These are phyloP conservation scores for Meteorus colon DNA, from an alignment of 2,888 invertebrate genomes.

Conservation along the genomic window DNA sequence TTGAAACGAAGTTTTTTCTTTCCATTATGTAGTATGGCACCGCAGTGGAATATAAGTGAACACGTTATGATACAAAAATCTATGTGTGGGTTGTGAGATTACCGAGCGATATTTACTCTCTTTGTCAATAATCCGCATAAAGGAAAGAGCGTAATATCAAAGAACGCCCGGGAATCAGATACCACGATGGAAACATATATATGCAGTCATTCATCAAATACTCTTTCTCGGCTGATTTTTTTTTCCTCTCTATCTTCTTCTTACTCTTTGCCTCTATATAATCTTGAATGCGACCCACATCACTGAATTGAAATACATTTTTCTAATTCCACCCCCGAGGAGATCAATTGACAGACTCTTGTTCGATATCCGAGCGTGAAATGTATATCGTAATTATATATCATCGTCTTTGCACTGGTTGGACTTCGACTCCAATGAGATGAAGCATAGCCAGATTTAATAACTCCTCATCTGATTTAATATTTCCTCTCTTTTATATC, in stretches of 20 bases:
- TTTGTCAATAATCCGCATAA: slow-evolving; percentile 55
- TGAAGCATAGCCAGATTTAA: background rate
- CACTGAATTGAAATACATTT: slow-evolving; percentile 60
- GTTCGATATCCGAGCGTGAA: slow-evolving; percentile 2
- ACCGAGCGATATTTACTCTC: slow-evolving; percentile 63
- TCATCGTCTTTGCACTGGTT: background rate
- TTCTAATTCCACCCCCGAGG: slow-evolving; percentile 54
- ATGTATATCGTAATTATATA: slow-evolving; percentile 11
- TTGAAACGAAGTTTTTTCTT: slow-evolving; percentile 26
- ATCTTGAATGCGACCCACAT: slow-evolving; percentile 55
- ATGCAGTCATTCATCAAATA: slow-evolving; percentile 53
- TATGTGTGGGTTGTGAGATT: slow-evolving; percentile 45
- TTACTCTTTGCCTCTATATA: background rate
- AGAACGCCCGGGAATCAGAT: slow-evolving; percentile 62
- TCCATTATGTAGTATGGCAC: background rate
- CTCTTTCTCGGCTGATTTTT: slow-evolving; percentile 59
- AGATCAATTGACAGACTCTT: background rate
- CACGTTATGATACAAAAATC: slow-evolving; percentile 28
- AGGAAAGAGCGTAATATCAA: slow-evolving; percentile 54
- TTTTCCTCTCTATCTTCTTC: background rate
- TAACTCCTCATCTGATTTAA: background rate
- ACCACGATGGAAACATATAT: slow-evolving; percentile 45
- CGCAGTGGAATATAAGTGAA: slow-evolving; percentile 29
- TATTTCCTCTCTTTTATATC: background rate
- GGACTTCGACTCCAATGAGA: slow-evolving; percentile 23